These are phyloP conservation scores for Archips crataeganus DNA, from an alignment of 2,888 invertebrate genomes.

Conservation along the genomic window DNA sequence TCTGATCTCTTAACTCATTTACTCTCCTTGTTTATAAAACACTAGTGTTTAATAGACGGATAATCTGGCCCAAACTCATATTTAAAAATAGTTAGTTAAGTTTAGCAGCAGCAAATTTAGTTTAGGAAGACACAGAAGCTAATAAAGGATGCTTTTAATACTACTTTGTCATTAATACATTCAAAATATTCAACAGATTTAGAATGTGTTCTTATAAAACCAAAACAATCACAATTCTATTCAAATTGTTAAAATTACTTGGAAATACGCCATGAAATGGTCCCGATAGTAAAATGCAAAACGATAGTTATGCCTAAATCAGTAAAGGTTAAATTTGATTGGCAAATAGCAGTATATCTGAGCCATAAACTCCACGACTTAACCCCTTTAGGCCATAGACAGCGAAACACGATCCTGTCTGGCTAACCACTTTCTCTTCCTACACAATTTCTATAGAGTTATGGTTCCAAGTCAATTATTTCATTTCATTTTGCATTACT, in stretches of 20 bases:
- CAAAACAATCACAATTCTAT: neutral
- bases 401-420: constrained; percentile 19
- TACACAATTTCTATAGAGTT: constrained; percentile 5
- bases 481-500: neutral
- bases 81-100: too few relatives aligned
- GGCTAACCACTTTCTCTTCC: constrained; percentile 37
- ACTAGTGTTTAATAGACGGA: too few relatives aligned
- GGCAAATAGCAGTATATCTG: constrained; percentile 5
- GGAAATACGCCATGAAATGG: neutral
- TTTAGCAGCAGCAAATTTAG: too few relatives aligned
- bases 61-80: too few relatives aligned
- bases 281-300: neutral
- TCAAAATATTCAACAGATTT: too few relatives aligned
- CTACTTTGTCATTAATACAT: too few relatives aligned
- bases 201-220: too few relatives aligned
- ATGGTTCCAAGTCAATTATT: neutral
- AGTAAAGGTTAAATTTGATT: constrained; percentile 22
- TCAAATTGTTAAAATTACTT: neutral
- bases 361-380: constrained; percentile 24
- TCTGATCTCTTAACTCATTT: too few relatives aligned
- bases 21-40: too few relatives aligned
- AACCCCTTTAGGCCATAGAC: constrained; percentile 26
- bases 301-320: neutral
- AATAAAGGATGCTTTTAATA: too few relatives aligned
- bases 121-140: too few relatives aligned